Percentiles rank a stretch among this genome's conserved stretches.
Evolutionary conservation across 1,140 invertebrate species (phyloP).

Genomic region (Choristoneura fumiferana): DNA sequence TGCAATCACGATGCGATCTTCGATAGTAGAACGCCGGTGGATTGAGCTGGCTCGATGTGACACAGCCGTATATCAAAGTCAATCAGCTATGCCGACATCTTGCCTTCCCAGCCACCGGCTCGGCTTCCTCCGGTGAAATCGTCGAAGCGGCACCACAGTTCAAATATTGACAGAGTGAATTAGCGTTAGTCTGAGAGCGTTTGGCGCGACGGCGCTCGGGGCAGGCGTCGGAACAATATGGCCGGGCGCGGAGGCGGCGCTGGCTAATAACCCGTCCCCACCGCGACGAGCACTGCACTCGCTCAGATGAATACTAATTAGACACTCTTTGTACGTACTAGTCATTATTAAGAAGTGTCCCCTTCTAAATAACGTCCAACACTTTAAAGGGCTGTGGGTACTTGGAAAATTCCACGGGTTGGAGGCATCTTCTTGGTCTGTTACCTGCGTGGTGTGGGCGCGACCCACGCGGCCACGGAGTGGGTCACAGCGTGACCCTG

Average conservation of each 20-base stretch:
- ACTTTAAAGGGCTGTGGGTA: neutral
- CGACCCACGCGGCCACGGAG: conserved; percentile 25
- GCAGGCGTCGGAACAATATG: conserved; percentile 75
- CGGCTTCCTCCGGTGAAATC: conserved; percentile 44
- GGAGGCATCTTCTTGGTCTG: neutral
- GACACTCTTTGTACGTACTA: conserved; percentile 67
- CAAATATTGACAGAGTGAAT: conserved; percentile 70
- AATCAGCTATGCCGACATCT: conserved; percentile 85
- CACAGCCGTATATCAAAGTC: conserved; percentile 81
- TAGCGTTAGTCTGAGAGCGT: conserved; percentile 60
- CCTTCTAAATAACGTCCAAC: neutral
- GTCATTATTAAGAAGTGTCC: conserved; percentile 37
- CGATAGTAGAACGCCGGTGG: conserved; percentile 78
- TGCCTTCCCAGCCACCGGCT: conserved; percentile 81
- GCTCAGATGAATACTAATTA: conserved; percentile 78
- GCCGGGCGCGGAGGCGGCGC: conserved; percentile 74
- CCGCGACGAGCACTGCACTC: conserved; percentile 72
- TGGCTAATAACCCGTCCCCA: conserved; percentile 78
- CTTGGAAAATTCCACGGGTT: neutral
- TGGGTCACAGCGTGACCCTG: conserved; percentile 22
- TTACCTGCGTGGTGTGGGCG: conserved; percentile 2
- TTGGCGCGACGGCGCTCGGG: conserved; percentile 55
- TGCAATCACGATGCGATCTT: conserved; percentile 46
- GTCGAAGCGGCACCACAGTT: conserved; percentile 44
- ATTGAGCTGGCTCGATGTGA: conserved; percentile 82